phyloP scores from a whole-genome alignment of 1,140 invertebrate genomes.

The Apis cerana region DNA sequence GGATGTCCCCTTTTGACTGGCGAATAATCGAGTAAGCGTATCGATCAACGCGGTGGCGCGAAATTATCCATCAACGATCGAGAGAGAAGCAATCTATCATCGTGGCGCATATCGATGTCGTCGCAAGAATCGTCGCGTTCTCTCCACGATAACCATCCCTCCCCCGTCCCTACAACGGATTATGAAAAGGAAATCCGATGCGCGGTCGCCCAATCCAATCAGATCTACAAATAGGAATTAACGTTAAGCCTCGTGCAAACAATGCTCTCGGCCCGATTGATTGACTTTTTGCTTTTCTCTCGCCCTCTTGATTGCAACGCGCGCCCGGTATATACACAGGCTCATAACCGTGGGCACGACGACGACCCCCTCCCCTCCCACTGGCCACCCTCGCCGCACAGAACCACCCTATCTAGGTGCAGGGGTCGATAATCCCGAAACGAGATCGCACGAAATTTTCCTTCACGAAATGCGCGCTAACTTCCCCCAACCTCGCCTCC shows the following conservation, averaged over 20 bases:
- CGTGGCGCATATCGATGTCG: neutral
- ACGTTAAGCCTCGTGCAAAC: slow-evolving; percentile 77
- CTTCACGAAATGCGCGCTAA: slow-evolving; percentile 67
- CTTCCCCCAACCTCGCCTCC: slow-evolving; percentile 66
- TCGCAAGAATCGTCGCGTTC: slow-evolving; percentile 34
- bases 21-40: slow-evolving; percentile 43
- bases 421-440: slow-evolving; percentile 77
- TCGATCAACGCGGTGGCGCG: slow-evolving; percentile 40
- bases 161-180: slow-evolving; percentile 69
- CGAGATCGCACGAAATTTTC: slow-evolving; percentile 75
- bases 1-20: too few species aligned
- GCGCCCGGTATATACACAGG: neutral
- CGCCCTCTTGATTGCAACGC: neutral
- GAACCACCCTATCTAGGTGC: slow-evolving; percentile 71
- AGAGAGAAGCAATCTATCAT: slow-evolving; percentile 50
- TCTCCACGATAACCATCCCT: slow-evolving; percentile 23
- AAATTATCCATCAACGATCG: slow-evolving; percentile 48
- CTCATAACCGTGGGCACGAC: slow-evolving; percentile 19
- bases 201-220: slow-evolving; percentile 72
- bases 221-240: slow-evolving; percentile 79
- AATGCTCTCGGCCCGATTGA: slow-evolving; percentile 73
- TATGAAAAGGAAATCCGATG: slow-evolving; percentile 77
- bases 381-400: slow-evolving; percentile 21
- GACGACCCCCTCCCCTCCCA: neutral
- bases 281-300: slow-evolving; percentile 76